Percentiles rank a stretch among this genome's conserved stretches.
These are phyloP conservation scores for Austrofundulus limnaeus DNA, from an alignment of 2,113 vertebrate species.

Conservation along the genomic window DNA sequence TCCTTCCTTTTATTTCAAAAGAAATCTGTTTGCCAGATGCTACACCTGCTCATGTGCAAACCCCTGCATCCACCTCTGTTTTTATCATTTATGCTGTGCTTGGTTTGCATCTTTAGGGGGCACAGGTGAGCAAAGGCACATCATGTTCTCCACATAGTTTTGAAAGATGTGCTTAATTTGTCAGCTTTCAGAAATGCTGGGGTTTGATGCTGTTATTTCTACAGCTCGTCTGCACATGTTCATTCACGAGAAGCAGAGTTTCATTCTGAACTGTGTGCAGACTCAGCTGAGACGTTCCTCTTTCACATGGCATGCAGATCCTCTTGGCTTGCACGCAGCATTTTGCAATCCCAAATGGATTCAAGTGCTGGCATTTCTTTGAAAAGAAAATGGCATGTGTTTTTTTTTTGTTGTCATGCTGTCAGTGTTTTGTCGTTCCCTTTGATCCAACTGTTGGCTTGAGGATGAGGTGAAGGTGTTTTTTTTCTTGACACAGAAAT, in stretches of 20 bases:
- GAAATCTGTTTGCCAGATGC: conserved; percentile 33
- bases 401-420: not conserved
- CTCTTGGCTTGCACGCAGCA: not conserved
- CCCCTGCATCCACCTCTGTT: not conserved
- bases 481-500: not conserved
- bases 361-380: not conserved
- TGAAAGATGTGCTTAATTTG: conserved; percentile 16
- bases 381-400: not conserved
- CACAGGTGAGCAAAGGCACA: conserved; percentile 31
- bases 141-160: conserved; percentile 31
- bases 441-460: not conserved
- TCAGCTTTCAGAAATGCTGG: not conserved
- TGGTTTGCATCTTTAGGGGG: conserved; percentile 7
- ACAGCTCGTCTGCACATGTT: not conserved
- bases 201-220: not conserved
- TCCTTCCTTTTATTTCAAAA: not conserved
- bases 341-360: not conserved
- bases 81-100: conserved; percentile 2
- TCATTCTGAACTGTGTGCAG: not conserved
- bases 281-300: not conserved
- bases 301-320: conserved; percentile 1
- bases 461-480: not conserved
- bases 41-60: conserved; percentile 6
- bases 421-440: conserved; percentile 1
- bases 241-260: conserved; percentile 6